phyloP scores from a whole-genome alignment of 2,113 vertebrate genomes.

The Argyrosomus japonicus region DNA sequence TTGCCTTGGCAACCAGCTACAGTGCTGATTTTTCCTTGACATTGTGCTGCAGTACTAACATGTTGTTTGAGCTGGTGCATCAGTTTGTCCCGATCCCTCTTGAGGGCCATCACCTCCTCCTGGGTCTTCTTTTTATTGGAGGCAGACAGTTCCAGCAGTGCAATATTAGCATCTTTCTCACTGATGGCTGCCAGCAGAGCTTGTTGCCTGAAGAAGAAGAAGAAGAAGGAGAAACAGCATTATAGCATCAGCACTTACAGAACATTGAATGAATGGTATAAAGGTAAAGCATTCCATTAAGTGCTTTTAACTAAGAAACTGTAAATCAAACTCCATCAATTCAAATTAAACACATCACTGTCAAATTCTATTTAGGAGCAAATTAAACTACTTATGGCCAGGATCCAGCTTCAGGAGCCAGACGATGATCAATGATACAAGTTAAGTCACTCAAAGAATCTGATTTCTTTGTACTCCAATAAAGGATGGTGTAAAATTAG shows the following conservation, averaged over 20 bases:
- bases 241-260: neutral
- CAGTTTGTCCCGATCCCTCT: conserved; percentile 96
- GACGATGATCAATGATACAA: neutral
- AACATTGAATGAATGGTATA: neutral
- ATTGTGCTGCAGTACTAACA: conserved; percentile 80
- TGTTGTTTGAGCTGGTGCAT: conserved; percentile 99
- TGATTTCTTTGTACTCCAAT: neutral
- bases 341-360: neutral
- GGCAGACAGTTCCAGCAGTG: conserved; percentile 96
- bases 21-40: conserved; percentile 17
- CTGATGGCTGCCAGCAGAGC: conserved; percentile 98
- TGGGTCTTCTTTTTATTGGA: conserved; percentile 99
- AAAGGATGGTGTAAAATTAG: neutral
- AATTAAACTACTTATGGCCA: neutral
- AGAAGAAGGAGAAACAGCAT: conserved; percentile 51
- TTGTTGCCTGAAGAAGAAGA: conserved; percentile 89
- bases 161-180: conserved; percentile 99
- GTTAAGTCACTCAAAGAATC: neutral
- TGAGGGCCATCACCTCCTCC: conserved; percentile 96
- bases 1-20: conserved; percentile 25
- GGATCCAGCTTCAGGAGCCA: neutral
- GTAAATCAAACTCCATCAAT: neutral
- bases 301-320: neutral
- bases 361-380: neutral
- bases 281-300: neutral